Evolutionary conservation across 2,113 vertebrate species (phyloP).

Genomic region (Holacanthus passer): DNA sequence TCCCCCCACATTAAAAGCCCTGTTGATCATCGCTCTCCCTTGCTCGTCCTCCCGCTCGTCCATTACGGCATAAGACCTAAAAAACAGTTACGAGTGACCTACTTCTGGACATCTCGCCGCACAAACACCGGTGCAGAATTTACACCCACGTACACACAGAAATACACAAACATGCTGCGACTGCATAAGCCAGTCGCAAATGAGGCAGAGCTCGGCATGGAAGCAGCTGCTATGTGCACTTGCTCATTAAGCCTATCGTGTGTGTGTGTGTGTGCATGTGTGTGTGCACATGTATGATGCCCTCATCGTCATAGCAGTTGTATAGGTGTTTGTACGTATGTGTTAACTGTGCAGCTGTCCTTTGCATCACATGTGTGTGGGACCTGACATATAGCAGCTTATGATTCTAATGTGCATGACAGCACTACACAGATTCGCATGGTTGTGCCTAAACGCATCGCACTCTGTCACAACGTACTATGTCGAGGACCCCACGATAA

Average conservation of each 20-base stretch:
- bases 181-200: slow-evolving; percentile 15
- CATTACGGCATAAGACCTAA: background rate
- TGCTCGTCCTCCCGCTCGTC: background rate
- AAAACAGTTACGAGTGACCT: slow-evolving; percentile 29
- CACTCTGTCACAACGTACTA: background rate
- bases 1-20: background rate
- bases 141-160: background rate
- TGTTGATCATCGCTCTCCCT: too few species aligned
- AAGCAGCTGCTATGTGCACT: slow-evolving; percentile 25
- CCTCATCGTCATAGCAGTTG: background rate
- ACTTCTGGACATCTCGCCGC: slow-evolving; percentile 17
- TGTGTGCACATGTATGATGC: background rate
- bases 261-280: background rate
- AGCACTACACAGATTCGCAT: background rate
- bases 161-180: slow-evolving; percentile 13
- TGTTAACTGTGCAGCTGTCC: background rate
- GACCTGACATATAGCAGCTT: background rate
- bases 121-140: background rate
- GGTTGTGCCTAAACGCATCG: background rate
- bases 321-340: background rate
- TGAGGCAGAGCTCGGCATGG: background rate
- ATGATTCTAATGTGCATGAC: background rate
- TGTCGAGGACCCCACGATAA: background rate
- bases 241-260: slow-evolving; percentile 14
- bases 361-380: background rate